These are phyloP conservation scores for Leptothorax acervorum DNA, from an alignment of 2,888 invertebrate genomes.

Conservation along the genomic window DNA sequence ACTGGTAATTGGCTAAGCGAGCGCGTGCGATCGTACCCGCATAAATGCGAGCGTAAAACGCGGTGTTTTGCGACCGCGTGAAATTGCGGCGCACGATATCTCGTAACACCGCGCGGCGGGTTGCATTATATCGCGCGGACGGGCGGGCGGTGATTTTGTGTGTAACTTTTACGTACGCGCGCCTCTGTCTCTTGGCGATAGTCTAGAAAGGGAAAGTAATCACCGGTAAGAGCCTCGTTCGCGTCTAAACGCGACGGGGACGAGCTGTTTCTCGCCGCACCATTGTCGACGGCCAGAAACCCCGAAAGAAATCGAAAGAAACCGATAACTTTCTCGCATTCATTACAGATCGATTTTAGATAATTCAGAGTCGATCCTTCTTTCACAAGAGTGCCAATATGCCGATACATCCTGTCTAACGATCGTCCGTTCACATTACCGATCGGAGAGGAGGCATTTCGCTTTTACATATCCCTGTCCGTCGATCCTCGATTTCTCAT, in stretches of 20 bases:
- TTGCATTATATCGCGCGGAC: conserved; percentile 49
- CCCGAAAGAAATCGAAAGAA: background rate
- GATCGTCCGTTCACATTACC: conserved; percentile 1
- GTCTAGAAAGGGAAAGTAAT: conserved; percentile 72
- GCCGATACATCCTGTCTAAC: background rate
- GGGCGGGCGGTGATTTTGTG: conserved; percentile 45
- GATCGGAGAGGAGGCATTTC: background rate
- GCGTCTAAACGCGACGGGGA: conserved; percentile 19
- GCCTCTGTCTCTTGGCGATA: conserved; percentile 43
- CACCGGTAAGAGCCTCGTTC: conserved; percentile 51
- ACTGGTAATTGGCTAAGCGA: conserved; percentile 5
- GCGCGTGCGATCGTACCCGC: conserved; percentile 22
- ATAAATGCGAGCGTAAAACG: conserved; percentile 13
- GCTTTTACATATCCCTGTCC: background rate
- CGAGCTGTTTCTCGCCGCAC: background rate
- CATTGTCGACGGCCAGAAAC: background rate
- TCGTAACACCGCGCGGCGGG: conserved; percentile 47
- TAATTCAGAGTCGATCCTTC: background rate
- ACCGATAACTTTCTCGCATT: conserved; percentile 2
- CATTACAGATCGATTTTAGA: background rate
- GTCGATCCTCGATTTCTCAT: conserved; percentile 17
- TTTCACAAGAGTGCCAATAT: background rate
- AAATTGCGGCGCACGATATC: conserved; percentile 59
- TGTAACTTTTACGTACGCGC: conserved; percentile 36
- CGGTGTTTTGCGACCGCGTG: conserved; percentile 34